Base-by-base conservation (phyloP, 2,888 invertebrate genomes). In the Heliconius erato region DNA sequence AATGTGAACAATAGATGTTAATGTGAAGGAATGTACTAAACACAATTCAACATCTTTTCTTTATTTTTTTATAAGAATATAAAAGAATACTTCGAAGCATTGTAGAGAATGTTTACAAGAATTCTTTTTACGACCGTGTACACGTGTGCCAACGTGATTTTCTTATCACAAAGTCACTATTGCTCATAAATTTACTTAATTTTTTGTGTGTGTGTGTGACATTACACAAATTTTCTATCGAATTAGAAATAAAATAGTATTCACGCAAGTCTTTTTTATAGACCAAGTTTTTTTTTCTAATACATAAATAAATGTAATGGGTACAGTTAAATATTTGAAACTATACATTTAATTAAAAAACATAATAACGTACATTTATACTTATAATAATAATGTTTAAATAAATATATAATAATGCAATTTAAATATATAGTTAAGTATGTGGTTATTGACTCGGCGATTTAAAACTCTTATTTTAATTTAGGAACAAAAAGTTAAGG, bases 101-200 rank as follows among this genome's bases (percentile, higher is more conserved):
- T 67, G 67, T 49, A 19, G 71, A 71, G 69, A 71, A 81, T 82
- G 65, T 79, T 80, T 79, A 74, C 54, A 49, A 71, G 69, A 72
- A 59, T 74, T 76, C 12, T 40, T 68, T 85, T 85, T 82, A 85
- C 77, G 82, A 82, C 59, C 63, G 74, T 67, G 79, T 76, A 63
- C 83, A 84, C 82, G 82, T 84, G 82, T 74, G 65, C 49, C 65
- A 72, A 83, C 82, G 79, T 82, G 83, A 82, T 83, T 83, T 79
- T 74, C 81, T 84, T 83, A 84, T 85, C 80, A 65, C 23, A 65
- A 23, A 65, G 44, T 65, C 76, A 74, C 69, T 79, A 28, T 44
- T 65, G 76, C 19, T 67, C 26, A 40, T 63, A 76, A n/a, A 76
- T 59, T 76, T 76, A 40, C 63, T 63, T 63, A n/a, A 26, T 63